These are phyloP conservation scores for Xenentodon cancila DNA, from an alignment of 2,797 vertebrate species.

Conservation along the genomic window DNA sequence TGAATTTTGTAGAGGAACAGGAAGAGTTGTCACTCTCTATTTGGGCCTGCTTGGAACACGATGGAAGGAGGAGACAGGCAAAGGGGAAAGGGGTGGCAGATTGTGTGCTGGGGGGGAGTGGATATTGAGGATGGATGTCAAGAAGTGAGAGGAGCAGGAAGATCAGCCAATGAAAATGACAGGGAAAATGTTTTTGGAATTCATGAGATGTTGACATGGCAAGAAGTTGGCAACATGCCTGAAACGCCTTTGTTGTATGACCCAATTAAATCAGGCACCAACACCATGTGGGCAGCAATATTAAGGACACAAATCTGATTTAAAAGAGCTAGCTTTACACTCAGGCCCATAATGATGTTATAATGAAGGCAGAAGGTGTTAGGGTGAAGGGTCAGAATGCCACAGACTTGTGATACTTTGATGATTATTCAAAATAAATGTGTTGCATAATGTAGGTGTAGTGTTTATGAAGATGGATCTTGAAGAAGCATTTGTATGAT, in stretches of 20 bases:
- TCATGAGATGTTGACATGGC: conserved; percentile 65
- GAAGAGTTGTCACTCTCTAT: conserved; percentile 83
- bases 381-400: conserved; percentile 5
- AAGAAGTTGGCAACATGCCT: conserved; percentile 49
- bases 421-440: background rate
- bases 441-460: too few relatives aligned
- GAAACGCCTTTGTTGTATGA: conserved; percentile 45
- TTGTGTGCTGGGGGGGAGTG: conserved; percentile 41
- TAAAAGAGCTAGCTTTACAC: conserved; percentile 18
- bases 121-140: conserved; percentile 62
- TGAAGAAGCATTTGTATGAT: too few relatives aligned
- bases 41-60: conserved; percentile 70
- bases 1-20: conserved; percentile 82
- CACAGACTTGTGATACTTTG: background rate
- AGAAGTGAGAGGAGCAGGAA: conserved; percentile 37
- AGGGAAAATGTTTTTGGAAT: conserved; percentile 61
- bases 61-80: conserved; percentile 61
- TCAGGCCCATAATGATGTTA: conserved; percentile 8
- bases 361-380: conserved; percentile 1
- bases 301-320: conserved; percentile 8
- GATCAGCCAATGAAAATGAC: conserved; percentile 48
- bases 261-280: conserved; percentile 22
- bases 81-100: conserved; percentile 49
- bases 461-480: too few relatives aligned
- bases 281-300: conserved; percentile 9